Evolutionary conservation across 2,113 vertebrate species (phyloP).

Genomic region (Xenus cinereus): DNA sequence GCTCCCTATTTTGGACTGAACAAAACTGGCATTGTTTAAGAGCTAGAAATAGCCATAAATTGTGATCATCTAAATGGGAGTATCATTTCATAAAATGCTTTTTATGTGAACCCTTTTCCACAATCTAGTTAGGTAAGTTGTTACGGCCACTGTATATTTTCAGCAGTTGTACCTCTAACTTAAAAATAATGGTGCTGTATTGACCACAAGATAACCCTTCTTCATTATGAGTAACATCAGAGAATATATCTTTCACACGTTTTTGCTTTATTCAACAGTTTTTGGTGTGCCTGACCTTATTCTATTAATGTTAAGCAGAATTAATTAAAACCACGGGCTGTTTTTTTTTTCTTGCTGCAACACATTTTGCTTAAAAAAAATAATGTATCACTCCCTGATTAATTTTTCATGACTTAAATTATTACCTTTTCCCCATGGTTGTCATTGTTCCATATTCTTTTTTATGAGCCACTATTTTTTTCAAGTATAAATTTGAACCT

Average conservation of each 20-base stretch:
- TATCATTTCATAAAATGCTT: slow-evolving; percentile 52
- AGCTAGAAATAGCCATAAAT: background rate
- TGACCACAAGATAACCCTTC: slow-evolving; percentile 73
- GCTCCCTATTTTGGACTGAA: background rate
- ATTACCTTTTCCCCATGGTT: slow-evolving; percentile 56
- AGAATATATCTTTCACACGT: slow-evolving; percentile 67
- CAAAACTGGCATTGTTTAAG: background rate
- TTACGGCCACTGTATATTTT: slow-evolving; percentile 68
- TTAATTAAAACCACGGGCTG: slow-evolving; percentile 68
- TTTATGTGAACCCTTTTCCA: slow-evolving; percentile 49
- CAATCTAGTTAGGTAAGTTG: slow-evolving; percentile 41
- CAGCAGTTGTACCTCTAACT: slow-evolving; percentile 57
- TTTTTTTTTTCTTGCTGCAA: slow-evolving; percentile 45
- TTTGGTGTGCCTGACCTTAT: slow-evolving; percentile 71
- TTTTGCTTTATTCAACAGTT: slow-evolving; percentile 81
- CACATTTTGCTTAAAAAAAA: slow-evolving; percentile 68
- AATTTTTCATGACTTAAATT: slow-evolving; percentile 74
- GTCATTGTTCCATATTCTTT: slow-evolving; percentile 71
- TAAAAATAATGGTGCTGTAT: slow-evolving; percentile 73
- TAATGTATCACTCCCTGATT: slow-evolving; percentile 66
- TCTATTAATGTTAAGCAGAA: slow-evolving; percentile 72
- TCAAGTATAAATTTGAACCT: slow-evolving; percentile 72
- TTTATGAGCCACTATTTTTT: slow-evolving; percentile 70
- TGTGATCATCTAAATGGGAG: slow-evolving; percentile 13
- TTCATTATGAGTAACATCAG: slow-evolving; percentile 71